phyloP scores from a whole-genome alignment of 2,888 invertebrate genomes.

The Apodemia hepburni region DNA sequence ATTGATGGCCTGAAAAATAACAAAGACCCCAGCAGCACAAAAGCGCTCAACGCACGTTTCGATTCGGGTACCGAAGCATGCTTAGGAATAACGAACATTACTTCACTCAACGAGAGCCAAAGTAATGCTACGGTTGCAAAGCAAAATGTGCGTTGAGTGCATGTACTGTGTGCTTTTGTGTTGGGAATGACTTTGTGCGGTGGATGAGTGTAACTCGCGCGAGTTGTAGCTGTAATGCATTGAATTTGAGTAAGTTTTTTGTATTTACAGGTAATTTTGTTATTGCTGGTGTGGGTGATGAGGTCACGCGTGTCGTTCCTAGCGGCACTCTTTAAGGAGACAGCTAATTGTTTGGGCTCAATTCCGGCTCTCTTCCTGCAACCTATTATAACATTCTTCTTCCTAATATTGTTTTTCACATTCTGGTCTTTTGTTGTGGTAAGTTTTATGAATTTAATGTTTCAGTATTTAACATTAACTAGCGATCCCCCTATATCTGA shows the following conservation, averaged over 20 bases:
- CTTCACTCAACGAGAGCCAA: too few species aligned
- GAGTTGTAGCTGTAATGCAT: neutral
- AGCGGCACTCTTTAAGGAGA: slow-evolving; percentile 92
- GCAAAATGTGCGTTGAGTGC: too few species aligned
- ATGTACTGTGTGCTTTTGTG: too few species aligned
- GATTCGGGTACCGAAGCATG: too few species aligned
- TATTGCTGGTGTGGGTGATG: slow-evolving; percentile 87
- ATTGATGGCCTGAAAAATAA: too few species aligned
- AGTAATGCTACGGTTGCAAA: too few species aligned
- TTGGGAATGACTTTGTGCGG: too few species aligned
- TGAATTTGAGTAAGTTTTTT: slow-evolving; percentile 23
- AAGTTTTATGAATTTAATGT: slow-evolving; percentile 44
- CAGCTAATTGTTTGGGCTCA: slow-evolving; percentile 91
- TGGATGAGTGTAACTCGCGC: too few species aligned
- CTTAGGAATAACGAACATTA: too few species aligned
- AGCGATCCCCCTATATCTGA: too few species aligned
- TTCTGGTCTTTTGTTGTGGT: slow-evolving; percentile 94
- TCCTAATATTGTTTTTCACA: slow-evolving; percentile 87
- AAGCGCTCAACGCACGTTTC: too few species aligned
- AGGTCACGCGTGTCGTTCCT: slow-evolving; percentile 91
- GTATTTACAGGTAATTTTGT: slow-evolving; percentile 81
- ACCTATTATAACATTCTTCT: slow-evolving; percentile 90
- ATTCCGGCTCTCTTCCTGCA: slow-evolving; percentile 93
- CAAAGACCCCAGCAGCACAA: neutral
- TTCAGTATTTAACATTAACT: too few species aligned